Conservation (phyloP, 1,140 invertebrate species). For the Brevipalpus yothersi region DNA sequence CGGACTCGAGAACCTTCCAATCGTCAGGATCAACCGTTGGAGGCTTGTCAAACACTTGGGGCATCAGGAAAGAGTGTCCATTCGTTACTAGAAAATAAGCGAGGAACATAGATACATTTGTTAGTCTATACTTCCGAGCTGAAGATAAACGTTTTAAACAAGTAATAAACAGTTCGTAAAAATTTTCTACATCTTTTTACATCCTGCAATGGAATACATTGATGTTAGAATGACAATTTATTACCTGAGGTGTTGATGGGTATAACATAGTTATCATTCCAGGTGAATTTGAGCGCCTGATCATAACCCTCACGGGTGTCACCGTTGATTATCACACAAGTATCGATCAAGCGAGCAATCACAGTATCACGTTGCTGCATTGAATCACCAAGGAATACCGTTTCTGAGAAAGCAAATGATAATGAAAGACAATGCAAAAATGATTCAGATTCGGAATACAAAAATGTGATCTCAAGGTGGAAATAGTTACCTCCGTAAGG, state of each 20-base stretch:
- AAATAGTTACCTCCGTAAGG: constrained; percentile 13
- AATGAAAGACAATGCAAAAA: too few species aligned
- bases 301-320: constrained; percentile 6
- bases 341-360: constrained; percentile 17
- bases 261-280: constrained; percentile 21
- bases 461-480: too few species aligned
- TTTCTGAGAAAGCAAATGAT: constrained; percentile 9
- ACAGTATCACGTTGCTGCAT: constrained; percentile 19
- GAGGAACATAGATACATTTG: not conserved
- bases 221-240: not conserved
- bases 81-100: constrained; percentile 17
- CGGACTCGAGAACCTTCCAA: constrained; percentile 15
- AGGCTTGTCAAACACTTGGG: constrained; percentile 19
- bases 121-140: not conserved
- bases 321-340: constrained; percentile 21
- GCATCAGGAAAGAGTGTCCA: constrained; percentile 17
- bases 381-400: constrained; percentile 19
- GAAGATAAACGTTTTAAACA: not conserved
- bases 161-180: not conserved
- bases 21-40: constrained; percentile 16
- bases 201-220: too few species aligned
- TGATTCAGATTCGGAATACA: too few species aligned
- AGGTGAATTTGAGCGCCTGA: constrained; percentile 20
- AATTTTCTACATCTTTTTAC: too few species aligned
- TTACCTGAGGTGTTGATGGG: constrained; percentile 17